These are phyloP conservation scores for Ophion slaviceki DNA, from an alignment of 2,888 invertebrate species.

Conservation along the genomic window DNA sequence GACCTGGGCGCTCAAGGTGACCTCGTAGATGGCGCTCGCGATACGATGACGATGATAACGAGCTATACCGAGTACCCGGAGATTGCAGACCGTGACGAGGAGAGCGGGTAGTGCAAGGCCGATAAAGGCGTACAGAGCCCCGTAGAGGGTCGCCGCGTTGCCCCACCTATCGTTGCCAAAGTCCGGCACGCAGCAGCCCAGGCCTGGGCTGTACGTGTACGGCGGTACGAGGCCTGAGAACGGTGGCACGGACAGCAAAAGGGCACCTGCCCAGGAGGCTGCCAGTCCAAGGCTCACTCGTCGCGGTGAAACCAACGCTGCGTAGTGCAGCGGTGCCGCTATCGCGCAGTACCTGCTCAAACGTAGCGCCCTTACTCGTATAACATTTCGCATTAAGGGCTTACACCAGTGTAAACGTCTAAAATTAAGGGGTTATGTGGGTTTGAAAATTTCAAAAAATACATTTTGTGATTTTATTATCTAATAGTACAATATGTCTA, in stretches of 20 bases:
- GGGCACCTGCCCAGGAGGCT: slow-evolving; percentile 88
- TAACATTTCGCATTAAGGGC: too few species aligned
- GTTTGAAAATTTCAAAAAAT: too few species aligned
- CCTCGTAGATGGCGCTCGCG: slow-evolving; percentile 93
- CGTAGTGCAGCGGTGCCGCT: slow-evolving; percentile 91
- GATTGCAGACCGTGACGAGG: slow-evolving; percentile 89
- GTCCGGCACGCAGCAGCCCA: slow-evolving; percentile 89
- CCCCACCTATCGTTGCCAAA: slow-evolving; percentile 85
- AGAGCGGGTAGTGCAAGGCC: slow-evolving; percentile 88
- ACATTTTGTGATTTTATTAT: too few species aligned
- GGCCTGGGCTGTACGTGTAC: slow-evolving; percentile 85
- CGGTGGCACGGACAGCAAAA: slow-evolving; percentile 88
- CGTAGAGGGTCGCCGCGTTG: slow-evolving; percentile 87
- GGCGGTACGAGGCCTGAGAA: slow-evolving; percentile 85
- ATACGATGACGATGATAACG: slow-evolving; percentile 92
- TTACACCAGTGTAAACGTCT: too few species aligned
- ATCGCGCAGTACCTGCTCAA: slow-evolving; percentile 89
- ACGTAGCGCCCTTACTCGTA: background rate
- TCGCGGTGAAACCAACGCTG: slow-evolving; percentile 89
- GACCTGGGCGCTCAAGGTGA: slow-evolving; percentile 92
- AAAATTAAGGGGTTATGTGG: too few species aligned
- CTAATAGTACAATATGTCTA: too few species aligned
- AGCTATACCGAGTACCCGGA: slow-evolving; percentile 86
- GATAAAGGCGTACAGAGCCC: slow-evolving; percentile 87
- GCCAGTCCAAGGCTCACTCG: slow-evolving; percentile 89